Evolutionary conservation across 2,113 vertebrate genomes (phyloP), one percentile per base, ranked within the genome.

Genomic region (Morphnarchus princeps): DNA sequence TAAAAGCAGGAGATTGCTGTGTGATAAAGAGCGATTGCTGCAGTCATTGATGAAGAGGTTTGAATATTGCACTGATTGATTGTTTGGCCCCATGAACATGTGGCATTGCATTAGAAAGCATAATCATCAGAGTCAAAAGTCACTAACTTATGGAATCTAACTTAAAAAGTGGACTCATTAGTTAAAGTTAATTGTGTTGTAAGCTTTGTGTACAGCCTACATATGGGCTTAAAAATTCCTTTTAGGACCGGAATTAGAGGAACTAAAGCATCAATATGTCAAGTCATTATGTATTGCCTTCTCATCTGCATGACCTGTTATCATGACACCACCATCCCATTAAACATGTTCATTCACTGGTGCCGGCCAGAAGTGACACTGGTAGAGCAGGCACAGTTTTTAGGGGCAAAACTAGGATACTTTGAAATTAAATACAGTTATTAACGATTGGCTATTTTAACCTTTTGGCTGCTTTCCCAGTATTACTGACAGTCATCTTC

Each of bases 21-120:
- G 43, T 73, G 81, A 84, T 55, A 94, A 93, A 94, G 65, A 88
- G 20, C 36, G 18, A 88, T 91, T 65, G 40, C 71, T 84, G 82
- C 65, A 89, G 82, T 58, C 90, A 73, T 62, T 85, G 87, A 89
- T 87, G 89, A 86, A 82, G 49, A 3, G 34, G 59, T 82, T 71
- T 97, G 54, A 90, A 85, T 77, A 94, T 54, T 96, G 76, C 59
- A 63, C 31, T 92, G 82, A 89, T 73, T 92, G 86, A 95, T 95
- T 93, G 42, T 84, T 85, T 89, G 85, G 45, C 57, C 70, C 58
- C 8, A 3, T 79, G 61, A 94, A 61, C 7, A 0, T 32, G 66
- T 20, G 63, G 25, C 29, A 85, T 58, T 38, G 58, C 32, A 67
- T 94, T 92, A 87, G 59, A 82, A 85, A 93, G 40, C 55, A 90